phyloP scores from a whole-genome alignment of 2,888 invertebrate species.

The Hypselothyrea guttata region DNA sequence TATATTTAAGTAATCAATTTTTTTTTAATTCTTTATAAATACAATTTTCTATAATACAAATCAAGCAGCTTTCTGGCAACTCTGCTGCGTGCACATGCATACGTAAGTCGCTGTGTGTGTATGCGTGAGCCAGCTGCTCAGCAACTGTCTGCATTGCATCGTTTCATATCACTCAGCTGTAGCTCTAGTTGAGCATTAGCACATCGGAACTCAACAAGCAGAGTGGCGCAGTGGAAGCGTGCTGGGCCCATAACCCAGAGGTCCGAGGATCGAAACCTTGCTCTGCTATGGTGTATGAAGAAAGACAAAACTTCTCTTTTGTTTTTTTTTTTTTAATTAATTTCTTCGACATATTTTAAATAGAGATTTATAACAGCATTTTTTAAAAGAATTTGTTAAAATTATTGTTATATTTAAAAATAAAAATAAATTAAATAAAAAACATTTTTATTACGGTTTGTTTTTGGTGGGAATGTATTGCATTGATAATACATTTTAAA shows the following conservation, averaged over 20 bases:
- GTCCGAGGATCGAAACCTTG: slow-evolving; percentile 83
- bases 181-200: slow-evolving; percentile 13
- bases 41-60: too few species aligned
- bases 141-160: neutral
- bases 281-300: slow-evolving; percentile 76
- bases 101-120: too few species aligned
- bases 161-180: slow-evolving; percentile 1
- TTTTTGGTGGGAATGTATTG: too few species aligned
- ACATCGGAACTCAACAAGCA: slow-evolving; percentile 81
- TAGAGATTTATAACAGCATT: accelerated
- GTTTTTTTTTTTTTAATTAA: slow-evolving; percentile 12
- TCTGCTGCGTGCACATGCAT: neutral
- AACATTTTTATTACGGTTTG: too few species aligned
- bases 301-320: neutral
- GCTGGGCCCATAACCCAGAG: slow-evolving; percentile 89
- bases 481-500: too few species aligned
- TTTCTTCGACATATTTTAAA: neutral
- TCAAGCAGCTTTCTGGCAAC: too few species aligned
- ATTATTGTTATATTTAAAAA: neutral
- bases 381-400: neutral
- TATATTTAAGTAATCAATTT: too few species aligned
- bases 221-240: slow-evolving; percentile 92
- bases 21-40: too few species aligned
- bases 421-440: too few species aligned
- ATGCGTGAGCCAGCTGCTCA: too few species aligned